Base-by-base conservation (phyloP, 2,888 invertebrate genomes). In the Orthonychiurus folsomi region DNA sequence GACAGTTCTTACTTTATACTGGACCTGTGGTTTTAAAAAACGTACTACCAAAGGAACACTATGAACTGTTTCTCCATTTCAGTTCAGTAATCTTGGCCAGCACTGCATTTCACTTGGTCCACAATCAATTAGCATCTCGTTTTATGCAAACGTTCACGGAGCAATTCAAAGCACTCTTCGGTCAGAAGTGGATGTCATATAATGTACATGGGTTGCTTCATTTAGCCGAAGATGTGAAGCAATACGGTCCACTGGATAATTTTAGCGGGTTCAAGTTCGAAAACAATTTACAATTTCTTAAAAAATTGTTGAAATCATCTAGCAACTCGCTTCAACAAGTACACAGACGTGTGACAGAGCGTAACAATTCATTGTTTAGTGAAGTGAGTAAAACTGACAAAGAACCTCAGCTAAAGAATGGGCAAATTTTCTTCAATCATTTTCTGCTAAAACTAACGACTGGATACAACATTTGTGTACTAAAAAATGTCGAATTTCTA, bases 131-230 rank as follows among this genome's bases (percentile, higher is more conserved):
- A 61, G 72, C 73, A 1, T 63, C 63, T 20, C 37, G 28, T 2
- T 68, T 71, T 48, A 54, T 73, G 21, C 18, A 54, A 47, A 57
- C 61, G 24, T 75, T 74, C 70, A 74, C 75, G 1, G 3, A 63
- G 54, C 59, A 68, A 25, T 67, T 72, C 69, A 58, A 69, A 50
- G 64, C 73, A 53, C 59, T 75, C 37, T 77, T 76, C 71, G 76
- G 76, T 12, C 63, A 68, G 62, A 69, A 75, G 48, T 66, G 64
- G 59, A 64, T 75, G 20, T 72, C 73, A 21, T 74, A 74, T 63
- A 77, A 77, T 72, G 69, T 77, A 5, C 77, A 77, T 69, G 72
- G 73, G 55, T 62, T 77, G 18, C 63, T 70, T 26, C 76, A 77
- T 71, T 56, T 76, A 52, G 70, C 75, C 26, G 71, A 73, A 61